Conservation (phyloP, 2,113 vertebrate genomes). For the Oenanthe oenanthe region DNA sequence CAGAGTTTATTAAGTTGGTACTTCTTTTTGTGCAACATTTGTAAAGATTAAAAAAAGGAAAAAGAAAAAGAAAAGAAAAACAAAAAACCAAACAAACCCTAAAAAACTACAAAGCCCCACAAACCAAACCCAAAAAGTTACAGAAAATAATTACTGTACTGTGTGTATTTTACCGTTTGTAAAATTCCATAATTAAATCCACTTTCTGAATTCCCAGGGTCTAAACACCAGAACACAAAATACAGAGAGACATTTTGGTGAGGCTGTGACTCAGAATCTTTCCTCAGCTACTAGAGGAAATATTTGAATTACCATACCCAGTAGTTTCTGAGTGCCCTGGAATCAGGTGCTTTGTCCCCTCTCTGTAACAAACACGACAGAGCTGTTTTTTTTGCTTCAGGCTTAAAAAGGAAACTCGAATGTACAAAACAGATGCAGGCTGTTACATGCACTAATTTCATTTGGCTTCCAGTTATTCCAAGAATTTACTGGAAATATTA, state of each 20-base stretch:
- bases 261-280: neutral
- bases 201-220: neutral
- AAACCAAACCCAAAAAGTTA: neutral
- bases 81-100: neutral
- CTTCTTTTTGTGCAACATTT: neutral
- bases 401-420: neutral
- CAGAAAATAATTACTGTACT: neutral
- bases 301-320: neutral
- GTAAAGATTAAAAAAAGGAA: neutral
- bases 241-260: neutral
- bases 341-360: neutral
- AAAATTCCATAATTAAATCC: neutral
- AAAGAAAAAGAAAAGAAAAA: fast-evolving
- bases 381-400: neutral
- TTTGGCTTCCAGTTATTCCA: neutral
- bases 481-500: neutral
- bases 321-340: neutral
- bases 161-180: neutral
- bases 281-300: neutral
- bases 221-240: neutral
- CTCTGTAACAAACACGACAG: neutral
- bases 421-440: neutral
- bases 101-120: neutral
- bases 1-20: neutral
- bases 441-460: neutral